Evolutionary conservation across 2,797 vertebrate genomes (phyloP).

Genomic region (Hyperoplus immaculatus): DNA sequence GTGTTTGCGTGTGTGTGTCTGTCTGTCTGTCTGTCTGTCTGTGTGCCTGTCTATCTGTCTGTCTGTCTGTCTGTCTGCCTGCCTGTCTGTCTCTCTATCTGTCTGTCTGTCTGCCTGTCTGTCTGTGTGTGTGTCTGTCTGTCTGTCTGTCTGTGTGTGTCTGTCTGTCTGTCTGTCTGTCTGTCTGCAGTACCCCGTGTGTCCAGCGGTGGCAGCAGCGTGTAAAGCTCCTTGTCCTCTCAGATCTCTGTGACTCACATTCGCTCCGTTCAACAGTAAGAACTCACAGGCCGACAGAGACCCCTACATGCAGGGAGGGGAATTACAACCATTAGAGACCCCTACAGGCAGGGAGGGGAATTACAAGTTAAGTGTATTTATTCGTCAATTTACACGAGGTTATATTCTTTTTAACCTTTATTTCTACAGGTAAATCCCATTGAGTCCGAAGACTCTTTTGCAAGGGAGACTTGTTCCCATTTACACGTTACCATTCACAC

Average conservation of each 20-base stretch:
- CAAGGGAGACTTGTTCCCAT: no score
- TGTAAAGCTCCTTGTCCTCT: slow-evolving; percentile 83
- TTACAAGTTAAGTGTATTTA: no score
- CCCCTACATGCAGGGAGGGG: slow-evolving; percentile 64
- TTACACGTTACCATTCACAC: no score
- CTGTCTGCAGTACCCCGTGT: slow-evolving; percentile 63
- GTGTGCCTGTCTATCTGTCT: not conserved
- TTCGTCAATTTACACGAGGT: no score
- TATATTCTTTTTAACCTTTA: no score
- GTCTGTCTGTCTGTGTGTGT: not conserved
- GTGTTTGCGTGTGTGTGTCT: not conserved
- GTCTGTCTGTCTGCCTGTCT: not conserved
- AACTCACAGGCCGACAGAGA: slow-evolving; percentile 85
- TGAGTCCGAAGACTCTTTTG: no score
- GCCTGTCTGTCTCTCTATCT: not conserved
- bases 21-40: not conserved
- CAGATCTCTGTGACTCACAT: slow-evolving; percentile 83
- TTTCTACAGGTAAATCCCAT: no score
- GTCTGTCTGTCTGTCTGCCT: not conserved
- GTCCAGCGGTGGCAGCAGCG: slow-evolving; percentile 80
- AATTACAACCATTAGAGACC: not conserved
- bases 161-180: not conserved
- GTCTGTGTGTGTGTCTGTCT: not conserved
- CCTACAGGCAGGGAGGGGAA: not conserved
- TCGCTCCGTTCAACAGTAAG: slow-evolving; percentile 84